Evolutionary conservation across 2,888 invertebrate genomes (phyloP).

Genomic region (Chironomus riparius): DNA sequence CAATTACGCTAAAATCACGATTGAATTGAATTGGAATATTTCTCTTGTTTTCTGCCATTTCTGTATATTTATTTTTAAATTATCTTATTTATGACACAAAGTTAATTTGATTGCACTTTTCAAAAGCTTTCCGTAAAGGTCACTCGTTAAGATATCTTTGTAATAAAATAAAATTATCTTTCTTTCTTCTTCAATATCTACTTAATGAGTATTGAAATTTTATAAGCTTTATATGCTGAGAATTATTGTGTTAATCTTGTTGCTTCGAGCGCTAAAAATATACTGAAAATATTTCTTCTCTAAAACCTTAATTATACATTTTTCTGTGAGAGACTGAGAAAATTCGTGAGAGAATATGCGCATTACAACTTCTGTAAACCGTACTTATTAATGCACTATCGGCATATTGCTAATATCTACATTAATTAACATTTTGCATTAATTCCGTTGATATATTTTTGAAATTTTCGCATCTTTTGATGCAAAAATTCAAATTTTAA

Average conservation of each 20-base stretch:
- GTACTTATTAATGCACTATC: too few relatives aligned
- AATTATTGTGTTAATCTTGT: not conserved
- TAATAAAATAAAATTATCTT: not conserved
- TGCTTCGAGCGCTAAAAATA: too few relatives aligned
- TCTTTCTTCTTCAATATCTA: constrained; percentile 10
- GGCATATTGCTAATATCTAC: too few relatives aligned
- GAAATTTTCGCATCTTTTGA: not conserved
- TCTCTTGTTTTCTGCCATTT: constrained; percentile 78
- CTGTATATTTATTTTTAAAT: constrained; percentile 29
- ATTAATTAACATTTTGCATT: too few relatives aligned
- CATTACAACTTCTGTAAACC: not conserved
- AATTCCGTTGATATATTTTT: too few relatives aligned
- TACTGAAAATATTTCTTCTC: too few relatives aligned
- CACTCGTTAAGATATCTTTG: not conserved
- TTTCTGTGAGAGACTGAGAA: not conserved
- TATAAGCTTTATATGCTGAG: not conserved
- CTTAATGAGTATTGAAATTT: constrained; percentile 3
- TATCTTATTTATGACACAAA: not conserved
- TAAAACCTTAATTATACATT: not conserved
- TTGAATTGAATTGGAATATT: constrained; percentile 86
- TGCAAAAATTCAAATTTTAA: not conserved
- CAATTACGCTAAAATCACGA: constrained; percentile 87
- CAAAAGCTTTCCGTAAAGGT: constrained; percentile 7
- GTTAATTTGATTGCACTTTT: not conserved
- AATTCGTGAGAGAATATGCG: not conserved